Evolutionary conservation across 2,888 invertebrate genomes (phyloP), one percentile per base, ranked within the genome.

Genomic region (Drosophila gaucha): DNA sequence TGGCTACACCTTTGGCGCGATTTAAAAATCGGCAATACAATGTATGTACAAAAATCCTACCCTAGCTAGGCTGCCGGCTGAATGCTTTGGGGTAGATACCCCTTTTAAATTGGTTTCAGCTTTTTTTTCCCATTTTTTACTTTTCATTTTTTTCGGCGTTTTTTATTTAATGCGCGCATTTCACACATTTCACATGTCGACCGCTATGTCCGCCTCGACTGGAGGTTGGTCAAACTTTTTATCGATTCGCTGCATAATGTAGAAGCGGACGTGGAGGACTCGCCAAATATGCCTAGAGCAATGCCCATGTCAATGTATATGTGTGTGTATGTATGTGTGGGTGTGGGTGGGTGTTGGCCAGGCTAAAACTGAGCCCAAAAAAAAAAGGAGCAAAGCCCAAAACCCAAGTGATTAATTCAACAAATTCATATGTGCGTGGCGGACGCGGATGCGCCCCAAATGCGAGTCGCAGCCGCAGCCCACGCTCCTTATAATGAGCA

Each of bases 101-200:
- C 46, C 38, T 51, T 67, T 64, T 44, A 20, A 58, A 51, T 70
- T 63, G 49, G 39, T 52, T 55, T 51, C 50, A 24, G 26, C 36
- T 6, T 20, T 18, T 47, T n/a, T 39, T 38, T 26, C 24, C 31
- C 31, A 14, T 47, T 44, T 36, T 28, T 50, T 36, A 28, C 28
- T 26, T 44, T 44, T 30, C 18, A 30, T 28, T 43, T 70, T 72
- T 77, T 68, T 67, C 44, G 46, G 64, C 65, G 65, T 79, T 88
- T 83, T 84, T 78, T 86, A 72, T 85, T 85, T 85, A 88, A 88
- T 88, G 78, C 82, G 86, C 87, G 89, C 84, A 80, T 87, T 88
- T 87, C 84, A 88, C 82, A 88, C 82, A 88, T 83, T 88, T 82
- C 88, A 80, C 82, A 83, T 79, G 86, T 86, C 80, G 65, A 67